Evolutionary conservation across 2,113 vertebrate genomes (phyloP).

Genomic region (Oriolus oriolus): DNA sequence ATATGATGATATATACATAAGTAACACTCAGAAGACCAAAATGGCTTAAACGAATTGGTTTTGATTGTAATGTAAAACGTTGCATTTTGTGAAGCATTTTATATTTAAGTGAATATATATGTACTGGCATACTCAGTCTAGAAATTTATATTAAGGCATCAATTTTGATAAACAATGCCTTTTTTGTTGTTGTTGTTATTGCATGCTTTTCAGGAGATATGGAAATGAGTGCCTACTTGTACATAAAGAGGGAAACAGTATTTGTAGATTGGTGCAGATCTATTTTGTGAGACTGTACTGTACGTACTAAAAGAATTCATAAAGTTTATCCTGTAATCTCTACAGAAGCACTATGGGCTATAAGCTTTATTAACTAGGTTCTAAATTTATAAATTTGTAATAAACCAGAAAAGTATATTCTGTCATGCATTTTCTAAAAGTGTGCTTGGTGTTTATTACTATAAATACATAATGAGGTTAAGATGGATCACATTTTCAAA

Average conservation of each 20-base stretch:
- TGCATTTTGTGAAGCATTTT: background rate
- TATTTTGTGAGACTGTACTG: background rate
- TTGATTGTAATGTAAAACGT: background rate
- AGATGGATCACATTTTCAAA: background rate
- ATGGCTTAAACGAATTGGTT: background rate
- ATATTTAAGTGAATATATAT: background rate
- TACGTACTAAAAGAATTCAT: background rate
- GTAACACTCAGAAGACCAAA: background rate
- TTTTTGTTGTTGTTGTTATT: background rate
- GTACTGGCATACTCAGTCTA: background rate
- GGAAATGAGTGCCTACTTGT: background rate
- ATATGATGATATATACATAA: background rate
- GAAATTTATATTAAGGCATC: background rate
- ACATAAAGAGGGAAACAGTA: background rate
- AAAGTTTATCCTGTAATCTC: background rate
- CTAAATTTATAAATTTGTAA: slow-evolving; percentile 5
- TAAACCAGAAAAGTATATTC: background rate
- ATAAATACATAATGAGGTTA: background rate
- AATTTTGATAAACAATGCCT: background rate
- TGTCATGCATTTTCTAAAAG: background rate
- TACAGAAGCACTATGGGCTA: background rate
- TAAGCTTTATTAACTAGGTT: background rate
- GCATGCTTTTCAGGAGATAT: background rate
- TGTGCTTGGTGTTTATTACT: background rate
- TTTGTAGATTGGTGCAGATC: background rate